Evolutionary conservation across 2,113 vertebrate species (phyloP).

Genomic region (Esox niger): DNA sequence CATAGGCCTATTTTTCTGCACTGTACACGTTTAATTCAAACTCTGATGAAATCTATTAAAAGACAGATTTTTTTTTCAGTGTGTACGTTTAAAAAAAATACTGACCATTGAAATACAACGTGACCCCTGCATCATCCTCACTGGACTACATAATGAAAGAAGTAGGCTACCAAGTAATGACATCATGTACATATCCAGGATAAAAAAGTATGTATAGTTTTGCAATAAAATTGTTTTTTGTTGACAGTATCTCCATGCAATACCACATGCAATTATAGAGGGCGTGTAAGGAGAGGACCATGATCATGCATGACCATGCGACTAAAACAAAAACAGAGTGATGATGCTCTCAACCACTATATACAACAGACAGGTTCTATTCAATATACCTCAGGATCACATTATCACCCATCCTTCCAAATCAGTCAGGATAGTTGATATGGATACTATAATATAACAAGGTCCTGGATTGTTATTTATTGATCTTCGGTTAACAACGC

Average conservation of each 20-base stretch:
- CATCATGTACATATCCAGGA: constrained; percentile 55
- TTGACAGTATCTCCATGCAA: constrained; percentile 63
- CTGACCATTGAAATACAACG: too few relatives aligned
- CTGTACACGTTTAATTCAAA: too few relatives aligned
- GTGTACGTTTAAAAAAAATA: too few relatives aligned
- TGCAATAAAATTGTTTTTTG: constrained; percentile 43
- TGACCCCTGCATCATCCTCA: too few relatives aligned
- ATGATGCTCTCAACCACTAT: constrained; percentile 12
- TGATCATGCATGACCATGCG: constrained; percentile 42
- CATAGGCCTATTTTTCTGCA: too few relatives aligned
- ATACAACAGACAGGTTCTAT: constrained; percentile 20
- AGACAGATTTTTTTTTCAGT: too few relatives aligned
- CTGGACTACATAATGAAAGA: constrained; percentile 54
- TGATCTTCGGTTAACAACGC: background rate
- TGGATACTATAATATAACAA: background rate
- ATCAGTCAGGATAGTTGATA: background rate
- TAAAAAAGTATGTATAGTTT: constrained; percentile 26
- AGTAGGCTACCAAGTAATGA: constrained; percentile 48
- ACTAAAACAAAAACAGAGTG: background rate
- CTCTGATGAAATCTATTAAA: too few relatives aligned
- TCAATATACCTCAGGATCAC: background rate
- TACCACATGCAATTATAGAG: constrained; percentile 63
- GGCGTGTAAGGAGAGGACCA: constrained; percentile 43
- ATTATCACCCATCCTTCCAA: background rate
- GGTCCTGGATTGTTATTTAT: background rate